These are phyloP conservation scores for Anableps anableps DNA, from an alignment of 2,797 vertebrate species.

Conservation along the genomic window DNA sequence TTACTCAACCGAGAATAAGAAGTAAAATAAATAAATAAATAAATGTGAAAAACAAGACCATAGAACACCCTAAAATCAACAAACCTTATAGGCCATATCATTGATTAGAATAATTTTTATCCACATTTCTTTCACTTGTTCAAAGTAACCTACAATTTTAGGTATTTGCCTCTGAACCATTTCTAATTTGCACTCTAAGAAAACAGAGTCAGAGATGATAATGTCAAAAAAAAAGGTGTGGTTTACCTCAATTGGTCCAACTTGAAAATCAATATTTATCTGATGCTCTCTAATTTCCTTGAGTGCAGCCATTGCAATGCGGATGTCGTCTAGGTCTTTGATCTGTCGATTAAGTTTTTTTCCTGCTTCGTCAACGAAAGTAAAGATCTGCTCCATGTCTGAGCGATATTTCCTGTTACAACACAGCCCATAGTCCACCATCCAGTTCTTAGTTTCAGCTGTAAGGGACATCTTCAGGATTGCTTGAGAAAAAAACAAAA, in stretches of 20 bases:
- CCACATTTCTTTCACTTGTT: not conserved
- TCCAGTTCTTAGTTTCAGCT: constrained; percentile 92
- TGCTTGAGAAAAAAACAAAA: constrained; percentile 68
- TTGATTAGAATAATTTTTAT: not conserved
- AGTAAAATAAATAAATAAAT: not conserved
- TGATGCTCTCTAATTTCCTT: constrained; percentile 93
- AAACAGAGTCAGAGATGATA: not conserved
- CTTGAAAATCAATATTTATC: constrained; percentile 89
- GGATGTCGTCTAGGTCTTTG: constrained; percentile 94
- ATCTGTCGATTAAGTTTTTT: constrained; percentile 92
- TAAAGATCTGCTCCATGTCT: constrained; percentile 92
- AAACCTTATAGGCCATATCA: too few species aligned
- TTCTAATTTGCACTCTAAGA: not conserved
- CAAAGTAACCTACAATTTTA: not conserved
- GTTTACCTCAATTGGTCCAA: constrained; percentile 92
- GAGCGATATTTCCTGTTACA: constrained; percentile 90
- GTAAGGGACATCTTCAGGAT: constrained; percentile 91
- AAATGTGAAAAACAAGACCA: not conserved
- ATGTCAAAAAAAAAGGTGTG: not conserved
- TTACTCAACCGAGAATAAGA: not conserved
- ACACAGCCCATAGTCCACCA: constrained; percentile 85
- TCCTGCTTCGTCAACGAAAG: constrained; percentile 88
- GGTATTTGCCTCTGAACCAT: not conserved
- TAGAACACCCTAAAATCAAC: not conserved
- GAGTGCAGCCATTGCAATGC: constrained; percentile 90